Conservation (phyloP, 2,888 invertebrate species). For the Teinopalpus imperialis region DNA sequence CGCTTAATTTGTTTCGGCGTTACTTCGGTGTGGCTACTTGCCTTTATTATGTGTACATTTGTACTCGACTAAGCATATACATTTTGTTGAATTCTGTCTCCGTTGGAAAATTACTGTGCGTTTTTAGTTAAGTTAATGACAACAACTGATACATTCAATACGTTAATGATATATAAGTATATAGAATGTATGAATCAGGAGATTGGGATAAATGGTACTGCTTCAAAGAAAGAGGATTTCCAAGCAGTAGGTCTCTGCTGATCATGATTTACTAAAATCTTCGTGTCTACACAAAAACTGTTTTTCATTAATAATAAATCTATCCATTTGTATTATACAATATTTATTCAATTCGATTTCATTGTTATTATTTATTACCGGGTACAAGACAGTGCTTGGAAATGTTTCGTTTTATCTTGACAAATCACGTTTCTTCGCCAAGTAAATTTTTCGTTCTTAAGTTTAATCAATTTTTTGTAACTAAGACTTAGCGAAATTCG, state of each 20-base stretch:
- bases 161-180: too few relatives aligned
- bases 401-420: constrained; percentile 13
- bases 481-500: constrained; percentile 17
- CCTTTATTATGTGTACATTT: constrained; percentile 20
- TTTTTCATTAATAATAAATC: too few relatives aligned
- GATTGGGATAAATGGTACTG: too few relatives aligned
- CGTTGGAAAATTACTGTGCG: neutral
- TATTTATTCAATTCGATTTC: constrained; percentile 4
- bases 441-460: constrained; percentile 17
- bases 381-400: constrained; percentile 1
- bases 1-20: constrained; percentile 32
- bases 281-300: too few relatives aligned
- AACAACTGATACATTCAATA: too few relatives aligned
- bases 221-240: too few relatives aligned
- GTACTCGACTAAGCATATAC: constrained; percentile 4
- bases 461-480: constrained; percentile 18
- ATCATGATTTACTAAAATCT: too few relatives aligned
- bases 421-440: constrained; percentile 12
- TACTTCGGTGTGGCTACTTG: constrained; percentile 20
- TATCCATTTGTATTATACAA: neutral
- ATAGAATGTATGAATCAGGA: too few relatives aligned
- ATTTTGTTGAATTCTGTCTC: neutral
- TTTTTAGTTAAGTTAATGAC: too few relatives aligned
- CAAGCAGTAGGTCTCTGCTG: too few relatives aligned
- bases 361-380: constrained; percentile 8